Evolutionary conservation across 1,140 invertebrate species (phyloP).

Genomic region (Drosophila sp.): DNA sequence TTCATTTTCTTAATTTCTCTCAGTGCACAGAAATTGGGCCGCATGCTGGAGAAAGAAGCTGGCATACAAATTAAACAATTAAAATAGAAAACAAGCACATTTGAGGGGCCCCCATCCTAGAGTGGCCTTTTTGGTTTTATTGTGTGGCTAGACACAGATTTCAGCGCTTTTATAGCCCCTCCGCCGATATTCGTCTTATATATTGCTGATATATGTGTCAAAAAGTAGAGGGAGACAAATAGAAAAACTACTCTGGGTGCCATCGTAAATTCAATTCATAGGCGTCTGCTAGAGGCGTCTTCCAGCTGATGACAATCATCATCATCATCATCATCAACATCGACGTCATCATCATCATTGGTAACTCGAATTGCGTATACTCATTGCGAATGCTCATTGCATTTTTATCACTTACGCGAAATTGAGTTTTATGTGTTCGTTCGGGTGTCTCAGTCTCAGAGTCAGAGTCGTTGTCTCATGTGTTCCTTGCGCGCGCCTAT

Average conservation of each 20-base stretch:
- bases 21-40: slow-evolving; percentile 1
- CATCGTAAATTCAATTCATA: slow-evolving; percentile 77
- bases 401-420: slow-evolving; percentile 81
- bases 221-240: slow-evolving; percentile 10
- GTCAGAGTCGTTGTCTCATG: neutral
- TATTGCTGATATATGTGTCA: slow-evolving; percentile 69
- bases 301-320: slow-evolving; percentile 53
- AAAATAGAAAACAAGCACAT: slow-evolving; percentile 44
- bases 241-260: slow-evolving; percentile 60
- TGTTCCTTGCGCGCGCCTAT: slow-evolving; percentile 67
- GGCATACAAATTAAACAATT: slow-evolving; percentile 75
- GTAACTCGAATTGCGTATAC: slow-evolving; percentile 21
- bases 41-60: slow-evolving; percentile 13
- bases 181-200: slow-evolving; percentile 8
- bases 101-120: neutral
- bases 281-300: slow-evolving; percentile 52
- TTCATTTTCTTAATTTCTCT: neutral
- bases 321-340: slow-evolving; percentile 33
- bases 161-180: slow-evolving; percentile 37
- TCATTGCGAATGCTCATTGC: slow-evolving; percentile 67
- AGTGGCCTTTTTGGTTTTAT: slow-evolving; percentile 27
- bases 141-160: slow-evolving; percentile 46
- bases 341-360: slow-evolving; percentile 26
- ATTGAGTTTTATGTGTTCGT: slow-evolving; percentile 75
- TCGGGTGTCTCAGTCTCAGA: slow-evolving; percentile 52